Evolutionary conservation across 2,888 invertebrate genomes (phyloP), one percentile per base, ranked within the genome.

Genomic region (Emmelina monodactyla): DNA sequence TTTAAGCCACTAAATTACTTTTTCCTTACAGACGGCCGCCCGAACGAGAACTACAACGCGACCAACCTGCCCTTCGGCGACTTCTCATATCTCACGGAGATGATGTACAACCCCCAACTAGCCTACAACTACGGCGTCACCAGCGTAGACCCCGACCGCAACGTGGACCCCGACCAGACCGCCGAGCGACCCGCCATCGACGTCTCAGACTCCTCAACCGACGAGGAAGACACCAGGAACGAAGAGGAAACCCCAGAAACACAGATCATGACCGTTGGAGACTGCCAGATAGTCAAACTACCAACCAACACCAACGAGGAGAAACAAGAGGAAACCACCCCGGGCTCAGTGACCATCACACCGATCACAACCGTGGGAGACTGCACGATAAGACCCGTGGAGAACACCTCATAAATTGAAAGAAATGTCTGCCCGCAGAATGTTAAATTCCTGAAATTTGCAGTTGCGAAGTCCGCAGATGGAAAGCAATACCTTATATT

Each of bases 41-140:
- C 80, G 38, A 78, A 80, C 54, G 80, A 81, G 45, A 81, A 80
- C 62, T 81, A 80, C 64, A 79, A 80, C 47, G 78, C 75, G n/a
- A 76, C 75, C 6, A 80, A 81, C 48, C 62, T 82, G 6, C 82
- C 82, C 0, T 82, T 80, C 59, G 82, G 82, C 46, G 82, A 82
- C 48, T 81, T 82, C 58, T 75, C 78, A 1, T 82, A 82, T 57
- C 58, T 82, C 14, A 82, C 82, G 0, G 81, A 81, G 40, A 79
- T 81, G 65, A 75, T 81, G 45, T 76, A 72, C 60, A 76, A 76
- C 57, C 76, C 76, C 2, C 49, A 5, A 5, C 12, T 72, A 7
- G 67, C 71, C 0, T 78, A 64, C 53, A 56, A 59, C 22, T 76
- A 68, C 54, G 66, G 66, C 4, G 63, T 63, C 16, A 53, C 62